These are phyloP conservation scores for Hippopotamus amphibius DNA, from an alignment of 2,113 vertebrate genomes.

Conservation along the genomic window DNA sequence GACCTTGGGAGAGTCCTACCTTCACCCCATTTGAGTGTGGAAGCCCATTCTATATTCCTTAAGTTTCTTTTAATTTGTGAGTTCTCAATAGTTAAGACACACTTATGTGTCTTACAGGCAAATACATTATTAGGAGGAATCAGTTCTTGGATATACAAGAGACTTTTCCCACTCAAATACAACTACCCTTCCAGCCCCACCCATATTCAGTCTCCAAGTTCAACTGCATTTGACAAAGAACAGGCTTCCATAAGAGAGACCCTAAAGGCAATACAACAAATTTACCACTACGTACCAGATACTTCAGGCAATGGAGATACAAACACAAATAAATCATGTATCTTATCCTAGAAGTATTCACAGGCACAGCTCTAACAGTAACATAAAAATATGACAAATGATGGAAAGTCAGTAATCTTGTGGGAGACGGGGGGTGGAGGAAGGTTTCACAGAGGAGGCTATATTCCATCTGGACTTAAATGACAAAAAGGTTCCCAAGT, in stretches of 20 bases:
- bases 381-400: slow-evolving; percentile 19
- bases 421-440: too few relatives aligned
- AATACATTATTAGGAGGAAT: slow-evolving; percentile 51
- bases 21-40: neutral
- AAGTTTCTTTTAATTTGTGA: slow-evolving; percentile 33
- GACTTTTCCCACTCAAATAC: neutral
- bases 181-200: neutral
- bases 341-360: slow-evolving; percentile 22
- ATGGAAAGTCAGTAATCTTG: neutral
- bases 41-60: neutral
- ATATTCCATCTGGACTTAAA: neutral
- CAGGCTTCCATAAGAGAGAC: neutral
- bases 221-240: slow-evolving; percentile 49
- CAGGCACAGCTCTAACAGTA: neutral
- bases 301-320: neutral
- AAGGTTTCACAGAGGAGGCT: too few relatives aligned
- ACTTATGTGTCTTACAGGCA: slow-evolving; percentile 28
- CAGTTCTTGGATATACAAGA: slow-evolving; percentile 1
- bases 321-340: slow-evolving; percentile 53
- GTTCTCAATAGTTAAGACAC: neutral
- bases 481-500: neutral
- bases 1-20: neutral
- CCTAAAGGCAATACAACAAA: slow-evolving; percentile 35
- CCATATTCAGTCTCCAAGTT: slow-evolving; percentile 44
- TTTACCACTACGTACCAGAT: neutral